Conservation (phyloP, 2,113 vertebrate species). For the Elanoides forficatus region DNA sequence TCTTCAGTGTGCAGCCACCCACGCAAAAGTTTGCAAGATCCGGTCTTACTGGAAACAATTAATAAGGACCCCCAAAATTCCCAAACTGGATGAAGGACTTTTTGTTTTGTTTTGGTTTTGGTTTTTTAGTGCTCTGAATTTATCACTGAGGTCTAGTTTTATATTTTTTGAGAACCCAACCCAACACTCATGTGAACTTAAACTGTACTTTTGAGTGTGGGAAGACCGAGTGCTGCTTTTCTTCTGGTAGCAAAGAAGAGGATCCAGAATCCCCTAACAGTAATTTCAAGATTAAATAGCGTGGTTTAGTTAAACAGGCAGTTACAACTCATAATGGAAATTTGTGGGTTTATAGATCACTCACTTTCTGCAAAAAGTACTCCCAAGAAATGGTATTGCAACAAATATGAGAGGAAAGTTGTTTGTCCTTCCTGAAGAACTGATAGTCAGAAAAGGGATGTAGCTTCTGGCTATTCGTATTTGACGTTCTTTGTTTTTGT, state of each 20-base stretch:
- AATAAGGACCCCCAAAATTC: constrained; percentile 15
- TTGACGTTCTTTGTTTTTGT: background rate
- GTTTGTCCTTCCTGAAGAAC: background rate
- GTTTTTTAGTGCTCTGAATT: background rate
- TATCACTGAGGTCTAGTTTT: background rate
- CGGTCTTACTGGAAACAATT: constrained; percentile 10
- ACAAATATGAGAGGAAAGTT: background rate
- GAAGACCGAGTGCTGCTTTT: background rate
- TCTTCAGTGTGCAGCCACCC: constrained; percentile 1
- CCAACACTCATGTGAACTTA: background rate
- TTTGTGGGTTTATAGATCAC: background rate
- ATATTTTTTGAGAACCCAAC: background rate
- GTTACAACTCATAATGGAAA: constrained; percentile 29
- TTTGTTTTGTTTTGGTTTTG: too few species aligned
- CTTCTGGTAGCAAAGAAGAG: background rate
- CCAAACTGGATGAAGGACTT: background rate
- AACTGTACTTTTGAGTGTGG: background rate
- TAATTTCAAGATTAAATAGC: constrained; percentile 39
- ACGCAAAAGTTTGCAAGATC: background rate
- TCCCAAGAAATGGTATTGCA: background rate
- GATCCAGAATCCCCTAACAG: constrained; percentile 45
- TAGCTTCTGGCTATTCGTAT: background rate
- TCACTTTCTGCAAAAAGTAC: background rate
- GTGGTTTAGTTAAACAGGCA: background rate
- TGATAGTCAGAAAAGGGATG: accelerated